Evolutionary conservation across 1,140 invertebrate species (phyloP), one percentile per base, ranked within the genome.

Genomic region (Heliconius hewitsoni): DNA sequence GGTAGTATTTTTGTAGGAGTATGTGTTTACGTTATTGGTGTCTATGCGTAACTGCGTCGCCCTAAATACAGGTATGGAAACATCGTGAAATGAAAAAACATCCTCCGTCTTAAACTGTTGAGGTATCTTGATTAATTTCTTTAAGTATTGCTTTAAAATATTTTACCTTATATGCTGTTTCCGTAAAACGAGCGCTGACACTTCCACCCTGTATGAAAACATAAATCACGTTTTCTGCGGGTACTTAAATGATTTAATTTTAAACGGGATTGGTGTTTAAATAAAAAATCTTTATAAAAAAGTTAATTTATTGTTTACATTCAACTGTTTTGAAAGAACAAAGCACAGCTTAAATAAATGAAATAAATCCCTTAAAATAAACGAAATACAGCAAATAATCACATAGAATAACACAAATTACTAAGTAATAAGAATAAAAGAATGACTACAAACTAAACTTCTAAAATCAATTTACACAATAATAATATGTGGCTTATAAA

Each of bases 261-360:
- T 3, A 9, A 60, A 60, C n/a, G 8, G 57, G 46, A 71, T 57
- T 73, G 34, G 71, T 52, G 16, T 42, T 78, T 39, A 70, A 77
- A 77, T 77, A 85, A 88, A 90, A 86, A 76, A 74, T 83, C 11
- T 81, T 85, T 87, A 81, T 91, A 92, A 93, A 93, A 94, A 92
- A 92, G 84, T 90, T 82, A 87, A 85, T 93, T 92, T 93, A 92
- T 93, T 94, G 89, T 92, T 93, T 91, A 90, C 83, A 89, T 23
- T 78, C 73, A 75, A 83, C 78, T 80, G 72, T 81, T 78, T 57
- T 52, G 57, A 80, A 73, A 46, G 71, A 72, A 77, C 52, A 76
- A 79, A 79, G 66, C 73, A 76, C 55, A 74, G 55, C 50, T 70
- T 76, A 46, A 76, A 75, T 76, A 23, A 57, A 75, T 5, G 66